Evolutionary conservation across 2,888 invertebrate genomes (phyloP).

Genomic region (Invenusta paracnida): DNA sequence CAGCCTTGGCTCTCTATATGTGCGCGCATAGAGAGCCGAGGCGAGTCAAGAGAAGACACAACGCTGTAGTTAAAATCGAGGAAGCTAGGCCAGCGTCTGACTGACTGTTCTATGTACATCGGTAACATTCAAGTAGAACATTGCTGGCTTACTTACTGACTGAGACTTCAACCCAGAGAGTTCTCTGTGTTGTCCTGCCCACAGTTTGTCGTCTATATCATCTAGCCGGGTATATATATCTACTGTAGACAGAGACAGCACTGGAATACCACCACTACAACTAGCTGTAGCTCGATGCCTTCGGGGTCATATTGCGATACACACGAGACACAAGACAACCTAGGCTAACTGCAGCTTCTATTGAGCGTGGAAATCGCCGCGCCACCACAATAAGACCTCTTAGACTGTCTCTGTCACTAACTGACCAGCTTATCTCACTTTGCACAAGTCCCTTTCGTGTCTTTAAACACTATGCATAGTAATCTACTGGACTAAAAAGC

Average conservation of each 20-base stretch:
- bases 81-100: too few relatives aligned
- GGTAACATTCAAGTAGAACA: background rate
- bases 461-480: background rate
- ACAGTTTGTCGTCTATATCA: too few relatives aligned
- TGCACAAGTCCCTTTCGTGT: too few relatives aligned
- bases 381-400: background rate
- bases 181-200: too few relatives aligned
- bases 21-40: too few relatives aligned
- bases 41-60: too few relatives aligned
- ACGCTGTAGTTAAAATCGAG: too few relatives aligned
- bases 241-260: too few relatives aligned
- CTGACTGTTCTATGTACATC: background rate
- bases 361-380: background rate
- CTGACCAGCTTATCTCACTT: background rate
- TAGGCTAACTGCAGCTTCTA: background rate
- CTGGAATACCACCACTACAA: background rate
- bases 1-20: too few relatives aligned
- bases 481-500: background rate
- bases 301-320: background rate
- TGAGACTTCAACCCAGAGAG: too few relatives aligned
- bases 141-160: background rate
- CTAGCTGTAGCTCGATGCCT: background rate
- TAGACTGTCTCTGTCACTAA: background rate
- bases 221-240: too few relatives aligned
- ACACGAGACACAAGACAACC: too few relatives aligned